A percentile compares a stretch with the other conserved stretches of the same genome.
Evolutionary conservation across 2,888 invertebrate species (phyloP).

Genomic region (Amphimallon solstitiale): DNA sequence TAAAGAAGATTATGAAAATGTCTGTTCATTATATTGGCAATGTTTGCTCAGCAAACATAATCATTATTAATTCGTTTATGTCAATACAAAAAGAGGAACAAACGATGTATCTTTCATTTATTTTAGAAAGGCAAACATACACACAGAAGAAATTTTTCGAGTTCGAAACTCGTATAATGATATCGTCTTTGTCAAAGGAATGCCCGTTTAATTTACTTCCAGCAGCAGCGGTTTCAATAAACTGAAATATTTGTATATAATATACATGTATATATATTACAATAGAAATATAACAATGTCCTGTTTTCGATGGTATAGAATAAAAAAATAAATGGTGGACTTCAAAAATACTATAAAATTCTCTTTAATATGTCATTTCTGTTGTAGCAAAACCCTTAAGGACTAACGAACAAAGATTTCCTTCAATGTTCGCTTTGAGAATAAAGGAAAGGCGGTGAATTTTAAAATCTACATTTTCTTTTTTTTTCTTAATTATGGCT

Average conservation of each 20-base stretch:
- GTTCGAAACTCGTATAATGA: background rate
- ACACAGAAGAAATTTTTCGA: background rate
- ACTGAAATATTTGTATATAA: constrained; percentile 8
- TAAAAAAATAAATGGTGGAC: constrained; percentile 21
- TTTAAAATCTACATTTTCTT: constrained; percentile 45
- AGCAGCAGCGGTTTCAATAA: constrained; percentile 13
- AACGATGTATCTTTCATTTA: no score
- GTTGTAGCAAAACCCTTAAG: constrained; percentile 49
- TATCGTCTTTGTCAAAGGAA: constrained; percentile 3
- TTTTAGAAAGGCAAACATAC: no score
- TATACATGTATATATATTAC: constrained; percentile 2
- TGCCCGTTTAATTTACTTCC: constrained; percentile 21
- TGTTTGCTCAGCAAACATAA: no score
- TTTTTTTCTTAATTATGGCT: constrained; percentile 3
- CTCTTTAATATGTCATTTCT: constrained; percentile 50
- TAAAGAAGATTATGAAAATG: no score
- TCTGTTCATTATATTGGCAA: no score
- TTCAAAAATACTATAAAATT: constrained; percentile 48
- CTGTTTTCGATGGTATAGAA: constrained; percentile 3
- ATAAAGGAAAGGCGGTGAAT: constrained; percentile 50
- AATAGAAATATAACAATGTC: constrained; percentile 29
- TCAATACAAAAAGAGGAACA: no score
- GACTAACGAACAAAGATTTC: constrained; percentile 51
- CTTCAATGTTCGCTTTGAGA: constrained; percentile 47
- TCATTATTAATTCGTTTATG: no score